These are phyloP conservation scores for Parnassius glacialis DNA, from an alignment of 2,888 invertebrate species.

Conservation along the genomic window DNA sequence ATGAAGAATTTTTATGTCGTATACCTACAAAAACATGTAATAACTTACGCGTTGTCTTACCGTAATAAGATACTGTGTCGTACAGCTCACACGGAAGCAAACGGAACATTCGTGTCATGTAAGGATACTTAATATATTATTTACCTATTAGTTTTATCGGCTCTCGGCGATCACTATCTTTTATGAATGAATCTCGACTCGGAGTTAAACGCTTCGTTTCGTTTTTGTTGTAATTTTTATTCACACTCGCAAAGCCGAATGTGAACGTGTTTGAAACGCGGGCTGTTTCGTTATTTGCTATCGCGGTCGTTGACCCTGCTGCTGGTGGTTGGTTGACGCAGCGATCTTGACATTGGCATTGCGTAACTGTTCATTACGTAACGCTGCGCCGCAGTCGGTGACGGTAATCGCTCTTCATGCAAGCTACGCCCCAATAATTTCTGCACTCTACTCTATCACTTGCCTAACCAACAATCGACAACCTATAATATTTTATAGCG, in stretches of 20 bases:
- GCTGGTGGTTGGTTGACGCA: conserved; percentile 41
- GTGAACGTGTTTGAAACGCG: conserved; percentile 37
- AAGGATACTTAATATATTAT: background rate
- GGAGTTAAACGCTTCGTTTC: conserved; percentile 26
- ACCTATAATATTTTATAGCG: background rate
- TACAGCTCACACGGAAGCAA: background rate
- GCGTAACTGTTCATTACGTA: conserved; percentile 57
- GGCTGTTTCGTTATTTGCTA: conserved; percentile 33
- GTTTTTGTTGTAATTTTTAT: conserved; percentile 30
- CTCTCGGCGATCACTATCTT: conserved; percentile 2
- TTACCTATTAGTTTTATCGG: background rate
- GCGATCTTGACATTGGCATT: conserved; percentile 73
- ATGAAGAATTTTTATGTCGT: too few relatives aligned
- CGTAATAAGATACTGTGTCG: background rate
- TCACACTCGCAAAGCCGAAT: conserved; percentile 30
- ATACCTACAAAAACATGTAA: too few relatives aligned
- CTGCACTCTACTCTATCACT: conserved; percentile 9
- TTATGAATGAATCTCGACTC: conserved; percentile 34
- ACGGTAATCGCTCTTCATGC: background rate
- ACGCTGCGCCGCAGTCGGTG: conserved; percentile 31
- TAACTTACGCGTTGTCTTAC: too few relatives aligned
- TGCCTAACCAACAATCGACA: background rate
- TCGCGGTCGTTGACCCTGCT: conserved; percentile 55
- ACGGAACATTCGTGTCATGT: background rate
- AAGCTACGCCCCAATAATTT: conserved; percentile 13